phyloP scores from a whole-genome alignment of 2,888 invertebrate species.

The Epinotia demarniana region DNA sequence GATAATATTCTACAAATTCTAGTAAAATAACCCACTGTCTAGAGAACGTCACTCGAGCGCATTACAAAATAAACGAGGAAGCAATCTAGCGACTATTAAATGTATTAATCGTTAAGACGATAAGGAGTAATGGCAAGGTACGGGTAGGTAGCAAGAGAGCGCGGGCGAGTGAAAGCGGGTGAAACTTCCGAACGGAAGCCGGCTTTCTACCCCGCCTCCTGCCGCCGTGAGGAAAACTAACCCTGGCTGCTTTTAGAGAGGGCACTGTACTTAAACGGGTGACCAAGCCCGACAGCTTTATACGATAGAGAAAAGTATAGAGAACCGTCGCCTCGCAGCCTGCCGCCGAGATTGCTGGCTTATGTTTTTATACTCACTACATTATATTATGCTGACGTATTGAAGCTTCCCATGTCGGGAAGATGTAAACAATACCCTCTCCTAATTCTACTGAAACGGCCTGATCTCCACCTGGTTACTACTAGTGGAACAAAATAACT shows the following conservation, averaged over 20 bases:
- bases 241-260: conserved; percentile 60
- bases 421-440: neutral
- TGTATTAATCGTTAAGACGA: conserved; percentile 44
- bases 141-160: conserved; percentile 53
- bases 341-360: neutral
- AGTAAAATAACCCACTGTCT: neutral
- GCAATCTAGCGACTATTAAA: conserved; percentile 37
- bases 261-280: conserved; percentile 43
- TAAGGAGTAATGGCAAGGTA: conserved; percentile 64
- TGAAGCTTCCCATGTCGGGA: neutral
- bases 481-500: no score
- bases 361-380: neutral
- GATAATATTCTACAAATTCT: neutral
- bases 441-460: no score
- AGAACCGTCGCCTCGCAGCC: conserved; percentile 16
- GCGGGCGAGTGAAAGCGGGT: conserved; percentile 76
- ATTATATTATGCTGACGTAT: conserved; percentile 9
- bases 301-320: conserved; percentile 36
- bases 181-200: conserved; percentile 81
- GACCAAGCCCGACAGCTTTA: conserved; percentile 46
- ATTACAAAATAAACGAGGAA: conserved; percentile 31
- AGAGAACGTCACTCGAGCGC: conserved; percentile 9
- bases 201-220: conserved; percentile 80
- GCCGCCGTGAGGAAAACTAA: conserved; percentile 68
- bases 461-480: no score